A percentile compares a stretch with the other conserved stretches of the same genome.
phyloP scores from a whole-genome alignment of 2,113 vertebrate species.

The Thalassoma bifasciatum region DNA sequence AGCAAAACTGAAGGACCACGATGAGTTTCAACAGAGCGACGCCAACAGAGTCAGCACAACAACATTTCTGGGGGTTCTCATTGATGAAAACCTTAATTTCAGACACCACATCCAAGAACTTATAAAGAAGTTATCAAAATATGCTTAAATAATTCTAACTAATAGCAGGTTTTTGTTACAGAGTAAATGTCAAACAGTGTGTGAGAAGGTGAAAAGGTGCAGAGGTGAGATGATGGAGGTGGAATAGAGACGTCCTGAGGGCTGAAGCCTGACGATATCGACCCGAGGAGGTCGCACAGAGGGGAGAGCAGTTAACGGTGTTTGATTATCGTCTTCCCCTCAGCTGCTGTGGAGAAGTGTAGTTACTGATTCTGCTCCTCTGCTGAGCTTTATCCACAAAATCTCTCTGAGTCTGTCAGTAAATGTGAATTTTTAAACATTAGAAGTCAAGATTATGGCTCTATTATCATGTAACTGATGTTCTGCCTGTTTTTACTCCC shows the following conservation, averaged over 20 bases:
- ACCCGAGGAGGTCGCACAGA: constrained; percentile 63
- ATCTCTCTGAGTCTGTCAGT: neutral
- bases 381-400: constrained; percentile 31
- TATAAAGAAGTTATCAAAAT: too few species aligned
- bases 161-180: neutral
- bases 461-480: too few species aligned
- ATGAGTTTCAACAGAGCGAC: neutral
- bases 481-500: too few species aligned
- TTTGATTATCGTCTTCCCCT: constrained; percentile 66
- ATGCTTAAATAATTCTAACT: too few species aligned
- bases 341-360: constrained; percentile 41
- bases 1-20: neutral
- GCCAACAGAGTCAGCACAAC: too few species aligned
- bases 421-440: too few species aligned
- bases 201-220: constrained; percentile 32
- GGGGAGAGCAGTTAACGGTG: constrained; percentile 66
- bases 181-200: constrained; percentile 17
- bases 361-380: constrained; percentile 57
- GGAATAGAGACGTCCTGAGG: constrained; percentile 52
- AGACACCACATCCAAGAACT: too few species aligned
- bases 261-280: constrained; percentile 51
- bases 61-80: too few species aligned
- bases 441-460: too few species aligned
- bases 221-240: neutral
- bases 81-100: too few species aligned